Base-by-base conservation (phyloP, 2,888 invertebrate genomes). In the Tenthredo notha region DNA sequence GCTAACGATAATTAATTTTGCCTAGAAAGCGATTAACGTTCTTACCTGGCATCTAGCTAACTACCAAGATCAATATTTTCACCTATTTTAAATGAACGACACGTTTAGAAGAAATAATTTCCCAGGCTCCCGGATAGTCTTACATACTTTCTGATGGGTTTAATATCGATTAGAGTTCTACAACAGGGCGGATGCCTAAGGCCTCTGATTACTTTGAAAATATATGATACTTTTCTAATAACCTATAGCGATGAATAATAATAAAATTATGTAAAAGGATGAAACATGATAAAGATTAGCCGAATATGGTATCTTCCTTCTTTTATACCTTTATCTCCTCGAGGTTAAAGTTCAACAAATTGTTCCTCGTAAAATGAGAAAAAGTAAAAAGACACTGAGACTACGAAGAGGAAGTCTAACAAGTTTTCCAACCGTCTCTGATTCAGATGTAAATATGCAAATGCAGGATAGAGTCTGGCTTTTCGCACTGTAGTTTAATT, bases 381-480 rank as follows among this genome's bases (percentile, higher is more conserved):
- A 61, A 25, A 58, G 80, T 21, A 18, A 61, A 61, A 61, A 80
- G 15, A 80, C 21, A 37, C 29, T 37, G 21, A 12, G 15, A 29
- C 18, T 7, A 77, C 15, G 29, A 54, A 54, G 33, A 54, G 33
- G 21, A 21, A 29, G 78, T 80, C 25, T 54, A 80, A 80, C 80
- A 80, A 80, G 80, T 80, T 80, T 80, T 61, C 37, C 80, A 61
- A 50, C 6, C 80, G 80, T 61, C 61, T 40, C 80, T 80, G 80
- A 80, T 80, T 80, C 33, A 80, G 40, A 58, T 40, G 80, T 80
- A 80, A 80, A 80, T 80, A 80, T 80, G 80, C 40, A 61, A 80
- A 80, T 80, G 40, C 61, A 61, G 47, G 15, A 50, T 77, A 21
- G 47, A 77, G 15, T 33, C 75, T 29, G 18, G 58, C 47, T 21